Percentiles rank a stretch among this genome's conserved stretches.
These are phyloP conservation scores for Benthosema pterotum DNA, from an alignment of 2,797 vertebrate species.

Conservation along the genomic window DNA sequence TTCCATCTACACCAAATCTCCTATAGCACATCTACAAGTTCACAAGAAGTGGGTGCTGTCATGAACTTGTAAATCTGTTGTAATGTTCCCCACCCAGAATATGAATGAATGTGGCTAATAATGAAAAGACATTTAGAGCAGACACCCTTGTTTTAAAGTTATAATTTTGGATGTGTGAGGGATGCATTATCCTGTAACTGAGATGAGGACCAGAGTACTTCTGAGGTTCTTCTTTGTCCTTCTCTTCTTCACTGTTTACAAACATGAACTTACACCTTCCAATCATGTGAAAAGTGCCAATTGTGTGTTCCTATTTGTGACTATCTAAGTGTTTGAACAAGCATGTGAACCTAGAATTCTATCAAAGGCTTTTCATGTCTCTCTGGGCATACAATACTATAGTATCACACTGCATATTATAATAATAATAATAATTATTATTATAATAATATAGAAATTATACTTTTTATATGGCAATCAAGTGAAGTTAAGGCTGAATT, in stretches of 20 bases:
- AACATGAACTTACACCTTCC: conserved; percentile 57
- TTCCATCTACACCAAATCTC: no score
- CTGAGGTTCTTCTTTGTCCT: conserved; percentile 60
- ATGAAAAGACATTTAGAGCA: not conserved
- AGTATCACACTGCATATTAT: conserved; percentile 58
- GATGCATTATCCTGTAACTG: conserved; percentile 33
- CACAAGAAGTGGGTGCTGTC: no score
- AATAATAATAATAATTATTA: conserved; percentile 11
- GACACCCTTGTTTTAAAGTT: conserved; percentile 31
- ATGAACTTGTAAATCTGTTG: no score
- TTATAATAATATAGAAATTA: conserved; percentile 30
- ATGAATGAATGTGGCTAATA: no score
- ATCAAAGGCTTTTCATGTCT: conserved; percentile 55
- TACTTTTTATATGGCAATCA: conserved; percentile 72
- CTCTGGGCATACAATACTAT: conserved; percentile 74
- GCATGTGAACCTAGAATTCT: conserved; percentile 51
- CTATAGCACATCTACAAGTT: no score
- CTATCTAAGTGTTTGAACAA: conserved; percentile 75
- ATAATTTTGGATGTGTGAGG: not conserved
- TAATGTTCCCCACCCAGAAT: no score
- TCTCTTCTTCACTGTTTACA: conserved; percentile 63
- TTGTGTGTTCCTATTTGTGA: conserved; percentile 89
- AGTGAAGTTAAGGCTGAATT: conserved; percentile 12
- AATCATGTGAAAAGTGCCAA: conserved; percentile 85
- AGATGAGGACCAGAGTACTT: conserved; percentile 62